A percentile compares a stretch with the other conserved stretches of the same genome.
Evolutionary conservation across 2,888 invertebrate genomes (phyloP).

Genomic region (Drosophila acutilabella): DNA sequence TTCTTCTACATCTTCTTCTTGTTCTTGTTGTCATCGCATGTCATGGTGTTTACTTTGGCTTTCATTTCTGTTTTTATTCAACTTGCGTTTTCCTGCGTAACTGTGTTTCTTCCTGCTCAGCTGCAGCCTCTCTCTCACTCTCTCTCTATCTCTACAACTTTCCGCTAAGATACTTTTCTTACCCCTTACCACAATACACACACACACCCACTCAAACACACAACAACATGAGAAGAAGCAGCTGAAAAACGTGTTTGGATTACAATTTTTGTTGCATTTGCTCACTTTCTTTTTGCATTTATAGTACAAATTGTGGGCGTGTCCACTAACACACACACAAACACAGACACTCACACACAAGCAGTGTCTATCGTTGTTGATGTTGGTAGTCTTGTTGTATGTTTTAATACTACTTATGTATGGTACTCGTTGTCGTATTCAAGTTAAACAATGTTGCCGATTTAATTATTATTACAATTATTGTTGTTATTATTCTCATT

Average conservation of each 20-base stretch:
- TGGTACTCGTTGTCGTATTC: constrained; percentile 66
- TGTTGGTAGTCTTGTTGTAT: constrained; percentile 63
- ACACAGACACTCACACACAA: constrained; percentile 21
- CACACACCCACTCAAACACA: constrained; percentile 23
- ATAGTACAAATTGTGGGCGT: constrained; percentile 24
- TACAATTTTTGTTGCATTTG: constrained; percentile 50
- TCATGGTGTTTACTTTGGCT: constrained; percentile 73
- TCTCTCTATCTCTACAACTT: constrained; percentile 25
- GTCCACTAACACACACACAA: constrained; percentile 15
- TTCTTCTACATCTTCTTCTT: constrained; percentile 34
- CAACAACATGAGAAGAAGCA: constrained; percentile 19
- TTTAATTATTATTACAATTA: constrained; percentile 48
- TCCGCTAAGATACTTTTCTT: constrained; percentile 45
- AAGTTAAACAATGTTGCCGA: constrained; percentile 63
- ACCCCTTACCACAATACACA: constrained; percentile 20
- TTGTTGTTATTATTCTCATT: constrained; percentile 54
- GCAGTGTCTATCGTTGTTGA: constrained; percentile 48
- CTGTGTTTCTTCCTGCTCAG: constrained; percentile 52
- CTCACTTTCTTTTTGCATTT: constrained; percentile 56
- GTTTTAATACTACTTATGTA: constrained; percentile 51
- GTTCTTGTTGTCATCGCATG: constrained; percentile 68
- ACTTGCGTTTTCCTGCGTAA: constrained; percentile 61
- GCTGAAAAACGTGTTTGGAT: constrained; percentile 14
- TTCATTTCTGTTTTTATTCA: constrained; percentile 57
- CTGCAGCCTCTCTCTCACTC: constrained; percentile 37